These are phyloP conservation scores for Camponotus floridanus DNA, from an alignment of 1,140 invertebrate genomes.

Conservation along the genomic window DNA sequence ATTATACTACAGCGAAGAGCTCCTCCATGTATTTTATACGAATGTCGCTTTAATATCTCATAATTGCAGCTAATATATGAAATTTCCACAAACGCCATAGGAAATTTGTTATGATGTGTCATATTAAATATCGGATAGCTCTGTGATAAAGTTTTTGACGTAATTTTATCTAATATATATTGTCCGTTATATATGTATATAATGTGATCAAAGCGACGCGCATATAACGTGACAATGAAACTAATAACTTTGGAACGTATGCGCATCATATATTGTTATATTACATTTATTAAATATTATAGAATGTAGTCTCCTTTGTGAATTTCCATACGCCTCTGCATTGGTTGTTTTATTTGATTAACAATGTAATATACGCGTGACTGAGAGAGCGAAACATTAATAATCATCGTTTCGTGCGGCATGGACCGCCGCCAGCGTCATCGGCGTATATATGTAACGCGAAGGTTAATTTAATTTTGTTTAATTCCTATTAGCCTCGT, in stretches of 20 bases:
- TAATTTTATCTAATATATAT: conserved; percentile 64
- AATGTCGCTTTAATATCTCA: conserved; percentile 31
- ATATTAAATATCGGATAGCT: conserved; percentile 58
- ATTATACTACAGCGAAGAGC: neutral
- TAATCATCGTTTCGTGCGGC: conserved; percentile 61
- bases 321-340: conserved; percentile 44
- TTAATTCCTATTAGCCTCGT: conserved; percentile 77
- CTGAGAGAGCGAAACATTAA: conserved; percentile 69
- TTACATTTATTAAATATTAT: conserved; percentile 69
- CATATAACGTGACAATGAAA: conserved; percentile 40
- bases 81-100: conserved; percentile 50
- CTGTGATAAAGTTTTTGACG: conserved; percentile 53
- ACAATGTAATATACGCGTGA: conserved; percentile 66
- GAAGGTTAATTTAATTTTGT: conserved; percentile 76
- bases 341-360: conserved; percentile 65
- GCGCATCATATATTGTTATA: conserved; percentile 50
- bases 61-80: conserved; percentile 33
- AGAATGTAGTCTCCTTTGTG: conserved; percentile 62
- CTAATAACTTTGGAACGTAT: conserved; percentile 56
- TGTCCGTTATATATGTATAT: conserved; percentile 16
- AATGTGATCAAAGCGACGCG: conserved; percentile 59
- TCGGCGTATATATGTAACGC: conserved; percentile 64
- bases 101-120: conserved; percentile 51
- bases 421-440: conserved; percentile 36
- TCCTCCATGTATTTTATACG: conserved; percentile 30